Conservation (phyloP, 2,113 vertebrate species). For the Crotalus helleri region DNA sequence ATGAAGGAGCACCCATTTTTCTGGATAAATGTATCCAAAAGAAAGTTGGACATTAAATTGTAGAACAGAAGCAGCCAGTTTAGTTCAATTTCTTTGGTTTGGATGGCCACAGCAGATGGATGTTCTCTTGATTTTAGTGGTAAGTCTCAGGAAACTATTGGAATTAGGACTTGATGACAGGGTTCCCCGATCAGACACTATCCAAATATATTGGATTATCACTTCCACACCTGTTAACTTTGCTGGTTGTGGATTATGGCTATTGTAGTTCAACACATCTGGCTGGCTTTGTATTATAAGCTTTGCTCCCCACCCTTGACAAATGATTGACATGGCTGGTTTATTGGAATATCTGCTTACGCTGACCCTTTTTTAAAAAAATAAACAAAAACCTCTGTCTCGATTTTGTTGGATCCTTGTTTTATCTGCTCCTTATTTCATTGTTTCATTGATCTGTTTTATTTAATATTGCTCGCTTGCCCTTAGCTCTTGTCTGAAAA, state of each 20-base stretch:
- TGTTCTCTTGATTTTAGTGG: background rate
- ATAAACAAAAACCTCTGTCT: background rate
- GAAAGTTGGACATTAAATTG: background rate
- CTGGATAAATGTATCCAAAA: background rate
- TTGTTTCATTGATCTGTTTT: background rate
- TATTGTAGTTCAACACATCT: background rate
- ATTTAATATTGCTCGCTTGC: background rate
- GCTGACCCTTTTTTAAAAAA: background rate
- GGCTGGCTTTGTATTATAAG: background rate
- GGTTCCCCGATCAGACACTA: background rate
- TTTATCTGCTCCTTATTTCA: background rate
- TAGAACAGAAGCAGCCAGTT: background rate
- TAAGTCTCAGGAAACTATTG: background rate
- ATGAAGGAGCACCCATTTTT: background rate
- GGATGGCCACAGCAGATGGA: background rate
- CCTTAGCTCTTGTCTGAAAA: background rate
- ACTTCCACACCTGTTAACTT: background rate
- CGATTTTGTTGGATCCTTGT: background rate
- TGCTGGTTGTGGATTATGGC: background rate
- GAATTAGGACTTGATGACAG: background rate
- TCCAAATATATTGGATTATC: background rate
- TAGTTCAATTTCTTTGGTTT: background rate
- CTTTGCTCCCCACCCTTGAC: background rate
- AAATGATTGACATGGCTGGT: background rate
- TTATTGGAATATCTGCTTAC: background rate